phyloP scores from a whole-genome alignment of 1,140 invertebrate genomes.

The Drosophila eugracilis region DNA sequence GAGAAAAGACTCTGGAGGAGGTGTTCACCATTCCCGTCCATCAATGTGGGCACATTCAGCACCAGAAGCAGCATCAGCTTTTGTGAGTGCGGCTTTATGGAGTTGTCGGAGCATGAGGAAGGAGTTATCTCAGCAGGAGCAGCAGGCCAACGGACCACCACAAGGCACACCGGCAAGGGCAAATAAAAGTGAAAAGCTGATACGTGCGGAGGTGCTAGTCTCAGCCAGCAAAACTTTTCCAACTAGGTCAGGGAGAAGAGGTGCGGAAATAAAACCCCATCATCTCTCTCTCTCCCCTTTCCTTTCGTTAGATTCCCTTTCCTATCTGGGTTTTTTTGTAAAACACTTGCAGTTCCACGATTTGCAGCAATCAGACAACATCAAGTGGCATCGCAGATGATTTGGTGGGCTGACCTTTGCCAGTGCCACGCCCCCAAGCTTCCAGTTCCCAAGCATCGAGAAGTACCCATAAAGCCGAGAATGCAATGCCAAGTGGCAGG shows the following conservation, averaged over 20 bases:
- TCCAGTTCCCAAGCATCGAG: background rate
- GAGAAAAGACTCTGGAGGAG: constrained; percentile 22
- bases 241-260: constrained; percentile 36
- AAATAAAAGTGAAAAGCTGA: constrained; percentile 53
- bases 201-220: constrained; percentile 41
- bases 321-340: constrained; percentile 17
- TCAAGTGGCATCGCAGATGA: constrained; percentile 58
- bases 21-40: constrained; percentile 10
- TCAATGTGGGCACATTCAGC: constrained; percentile 25
- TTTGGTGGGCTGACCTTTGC: constrained; percentile 54
- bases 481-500: constrained; percentile 50
- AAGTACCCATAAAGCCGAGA: constrained; percentile 29
- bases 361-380: constrained; percentile 52
- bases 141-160: background rate
- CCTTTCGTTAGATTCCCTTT: constrained; percentile 2
- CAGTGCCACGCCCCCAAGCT: constrained; percentile 19
- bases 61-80: constrained; percentile 10
- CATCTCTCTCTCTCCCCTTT: background rate
- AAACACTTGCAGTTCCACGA: constrained; percentile 27
- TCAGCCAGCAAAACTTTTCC: constrained; percentile 15
- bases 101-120: background rate
- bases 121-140: constrained; percentile 22
- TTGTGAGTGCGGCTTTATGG: constrained; percentile 18
- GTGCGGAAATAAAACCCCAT: constrained; percentile 21
- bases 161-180: constrained; percentile 26